Conservation (phyloP, 2,113 vertebrate genomes). For the Callopanchax toddi region DNA sequence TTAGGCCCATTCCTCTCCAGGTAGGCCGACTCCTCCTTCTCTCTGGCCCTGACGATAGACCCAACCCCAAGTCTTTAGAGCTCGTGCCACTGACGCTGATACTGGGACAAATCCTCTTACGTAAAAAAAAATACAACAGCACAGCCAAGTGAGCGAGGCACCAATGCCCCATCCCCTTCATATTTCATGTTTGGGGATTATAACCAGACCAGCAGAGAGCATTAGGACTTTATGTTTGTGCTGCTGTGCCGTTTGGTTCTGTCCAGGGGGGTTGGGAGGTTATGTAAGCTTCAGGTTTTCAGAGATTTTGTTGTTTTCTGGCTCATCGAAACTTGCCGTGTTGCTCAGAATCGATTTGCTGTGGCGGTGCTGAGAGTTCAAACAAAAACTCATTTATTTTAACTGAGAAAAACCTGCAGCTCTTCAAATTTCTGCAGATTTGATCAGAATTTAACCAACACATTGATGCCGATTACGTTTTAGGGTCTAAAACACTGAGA, state of each 20-base stretch:
- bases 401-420: no score
- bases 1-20: no score
- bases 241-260: constrained; percentile 7
- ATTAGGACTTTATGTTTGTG: constrained; percentile 52
- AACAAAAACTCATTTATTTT: background rate
- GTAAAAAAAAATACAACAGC: constrained; percentile 40
- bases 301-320: background rate
- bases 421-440: no score
- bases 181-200: constrained; percentile 68
- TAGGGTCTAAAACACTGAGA: no score
- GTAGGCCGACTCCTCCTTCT: background rate
- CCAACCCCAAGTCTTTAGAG: constrained; percentile 13
- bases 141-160: constrained; percentile 25
- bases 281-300: constrained; percentile 41
- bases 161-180: constrained; percentile 33
- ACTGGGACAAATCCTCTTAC: constrained; percentile 67
- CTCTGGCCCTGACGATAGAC: constrained; percentile 21
- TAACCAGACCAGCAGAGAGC: constrained; percentile 8
- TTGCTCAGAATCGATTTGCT: background rate
- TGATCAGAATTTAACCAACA: no score
- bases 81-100: constrained; percentile 31
- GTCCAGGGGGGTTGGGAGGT: constrained; percentile 15
- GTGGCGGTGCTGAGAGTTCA: background rate
- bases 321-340: background rate
- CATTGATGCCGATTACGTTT: no score